Evolutionary conservation across 2,888 invertebrate species (phyloP).

Genomic region (Polymixis flavicincta): DNA sequence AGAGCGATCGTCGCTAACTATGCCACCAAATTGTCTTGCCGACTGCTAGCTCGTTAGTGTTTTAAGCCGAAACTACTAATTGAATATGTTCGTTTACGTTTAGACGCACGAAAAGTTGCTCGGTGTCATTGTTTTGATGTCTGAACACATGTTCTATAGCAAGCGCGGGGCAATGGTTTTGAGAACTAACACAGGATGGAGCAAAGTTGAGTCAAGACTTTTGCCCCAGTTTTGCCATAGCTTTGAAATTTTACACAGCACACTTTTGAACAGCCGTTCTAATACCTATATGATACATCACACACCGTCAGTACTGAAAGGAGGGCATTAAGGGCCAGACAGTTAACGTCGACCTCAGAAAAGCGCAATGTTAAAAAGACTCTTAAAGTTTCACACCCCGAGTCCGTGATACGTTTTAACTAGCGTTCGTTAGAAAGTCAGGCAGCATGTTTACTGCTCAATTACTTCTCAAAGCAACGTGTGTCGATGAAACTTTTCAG

Average conservation of each 20-base stretch:
- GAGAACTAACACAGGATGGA: neutral
- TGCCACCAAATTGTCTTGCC: conserved; percentile 68
- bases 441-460: conserved; percentile 54
- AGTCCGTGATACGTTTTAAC: conserved; percentile 45
- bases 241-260: neutral
- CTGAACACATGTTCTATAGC: neutral
- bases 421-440: conserved; percentile 53
- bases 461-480: conserved; percentile 61
- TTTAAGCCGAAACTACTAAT: conserved; percentile 69
- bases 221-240: neutral
- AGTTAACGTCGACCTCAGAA: neutral
- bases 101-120: conserved; percentile 39
- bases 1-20: conserved; percentile 62
- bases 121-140: conserved; percentile 8
- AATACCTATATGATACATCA: neutral
- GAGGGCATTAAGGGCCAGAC: neutral
- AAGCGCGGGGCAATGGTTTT: neutral
- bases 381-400: conserved; percentile 13
- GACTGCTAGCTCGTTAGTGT: conserved; percentile 70
- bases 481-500: conserved; percentile 45
- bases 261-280: neutral
- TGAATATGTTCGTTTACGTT: conserved; percentile 66
- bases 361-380: conserved; percentile 27
- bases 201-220: neutral
- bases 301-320: neutral